A percentile compares a stretch with the other conserved stretches of the same genome.
Conservation (phyloP, 2,888 invertebrate genomes). For the Drosophila greeni region DNA sequence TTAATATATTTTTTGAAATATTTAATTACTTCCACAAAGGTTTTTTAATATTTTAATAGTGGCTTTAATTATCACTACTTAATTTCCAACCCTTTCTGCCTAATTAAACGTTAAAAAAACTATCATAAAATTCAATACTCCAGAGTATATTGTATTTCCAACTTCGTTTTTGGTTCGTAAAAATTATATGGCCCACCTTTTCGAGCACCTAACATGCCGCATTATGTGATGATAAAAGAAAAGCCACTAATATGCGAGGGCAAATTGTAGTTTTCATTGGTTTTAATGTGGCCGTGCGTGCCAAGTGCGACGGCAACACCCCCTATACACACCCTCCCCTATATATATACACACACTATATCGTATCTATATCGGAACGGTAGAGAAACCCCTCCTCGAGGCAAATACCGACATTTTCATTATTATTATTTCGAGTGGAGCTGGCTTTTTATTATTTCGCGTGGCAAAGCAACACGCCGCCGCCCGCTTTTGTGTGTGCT, state of each 20-base stretch:
- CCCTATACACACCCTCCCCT: slow-evolving; percentile 25
- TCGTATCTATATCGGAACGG: slow-evolving; percentile 15
- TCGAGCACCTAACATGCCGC: slow-evolving; percentile 32
- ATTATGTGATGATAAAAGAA: slow-evolving; percentile 60
- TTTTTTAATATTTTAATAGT: neutral
- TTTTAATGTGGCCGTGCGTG: slow-evolving; percentile 69
- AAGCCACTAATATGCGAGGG: slow-evolving; percentile 66
- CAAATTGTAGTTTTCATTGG: slow-evolving; percentile 74
- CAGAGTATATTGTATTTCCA: neutral
- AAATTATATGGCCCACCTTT: slow-evolving; percentile 21
- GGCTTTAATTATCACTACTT: neutral
- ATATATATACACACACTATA: slow-evolving; percentile 1
- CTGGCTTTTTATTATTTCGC: slow-evolving; percentile 69
- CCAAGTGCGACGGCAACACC: slow-evolving; percentile 63
- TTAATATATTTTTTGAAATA: too few species aligned
- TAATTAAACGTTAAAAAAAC: neutral
- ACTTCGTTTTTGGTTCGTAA: neutral
- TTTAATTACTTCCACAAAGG: too few species aligned
- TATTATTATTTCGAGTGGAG: slow-evolving; percentile 70
- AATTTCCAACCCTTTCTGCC: neutral
- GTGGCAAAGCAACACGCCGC: slow-evolving; percentile 61
- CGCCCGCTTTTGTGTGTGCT: slow-evolving; percentile 55
- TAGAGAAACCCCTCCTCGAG: slow-evolving; percentile 39
- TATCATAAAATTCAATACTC: slow-evolving; percentile 1
- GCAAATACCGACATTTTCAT: slow-evolving; percentile 67